Conservation (phyloP, 2,888 invertebrate species). For the Dendrolimus pini region DNA sequence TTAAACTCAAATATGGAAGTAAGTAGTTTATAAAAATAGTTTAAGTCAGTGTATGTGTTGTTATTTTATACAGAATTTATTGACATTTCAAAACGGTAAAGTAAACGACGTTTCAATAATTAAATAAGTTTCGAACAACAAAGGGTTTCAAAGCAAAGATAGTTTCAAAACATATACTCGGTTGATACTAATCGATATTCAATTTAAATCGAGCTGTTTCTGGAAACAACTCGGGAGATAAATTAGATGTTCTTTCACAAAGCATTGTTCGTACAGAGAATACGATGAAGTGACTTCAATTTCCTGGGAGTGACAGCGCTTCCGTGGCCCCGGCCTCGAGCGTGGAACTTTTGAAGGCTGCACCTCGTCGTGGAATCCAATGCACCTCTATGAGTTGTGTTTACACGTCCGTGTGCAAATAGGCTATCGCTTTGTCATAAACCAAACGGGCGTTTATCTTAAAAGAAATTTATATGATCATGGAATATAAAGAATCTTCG, state of each 20-base stretch:
- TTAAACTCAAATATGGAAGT: too few species aligned
- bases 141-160: background rate
- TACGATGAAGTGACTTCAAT: constrained; percentile 68
- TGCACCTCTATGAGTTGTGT: constrained; percentile 59
- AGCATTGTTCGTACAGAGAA: constrained; percentile 62
- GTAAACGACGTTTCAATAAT: background rate
- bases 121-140: background rate
- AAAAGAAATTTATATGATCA: too few species aligned
- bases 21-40: too few species aligned
- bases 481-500: too few species aligned
- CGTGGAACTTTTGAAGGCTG: constrained; percentile 61
- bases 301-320: constrained; percentile 58
- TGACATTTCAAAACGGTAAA: background rate
- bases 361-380: constrained; percentile 54
- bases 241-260: constrained; percentile 73
- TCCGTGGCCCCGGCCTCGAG: constrained; percentile 45
- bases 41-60: too few species aligned
- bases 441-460: constrained; percentile 5
- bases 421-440: constrained; percentile 43
- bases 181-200: constrained; percentile 52
- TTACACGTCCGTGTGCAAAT: constrained; percentile 56
- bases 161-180: background rate
- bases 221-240: constrained; percentile 61
- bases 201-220: constrained; percentile 57
- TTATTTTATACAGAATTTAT: too few species aligned